These are phyloP conservation scores for Todiramphus chloris DNA, from an alignment of 2,113 vertebrate species.

Conservation along the genomic window DNA sequence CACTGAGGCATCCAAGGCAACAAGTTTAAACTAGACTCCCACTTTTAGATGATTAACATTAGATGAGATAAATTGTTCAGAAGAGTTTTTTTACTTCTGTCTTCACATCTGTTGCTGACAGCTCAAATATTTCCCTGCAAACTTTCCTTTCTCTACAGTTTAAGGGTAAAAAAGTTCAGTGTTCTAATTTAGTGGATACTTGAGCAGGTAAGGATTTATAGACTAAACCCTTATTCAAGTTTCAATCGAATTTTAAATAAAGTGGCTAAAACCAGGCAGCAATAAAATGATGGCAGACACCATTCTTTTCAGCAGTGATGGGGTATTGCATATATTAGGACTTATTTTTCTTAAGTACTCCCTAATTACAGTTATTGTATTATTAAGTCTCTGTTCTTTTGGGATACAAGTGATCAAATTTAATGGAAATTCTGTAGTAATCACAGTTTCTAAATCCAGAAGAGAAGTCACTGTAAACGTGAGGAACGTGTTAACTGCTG, in stretches of 20 bases:
- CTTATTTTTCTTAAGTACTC: not conserved
- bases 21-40: not conserved
- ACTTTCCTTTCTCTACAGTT: not conserved
- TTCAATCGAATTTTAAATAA: conserved; percentile 36
- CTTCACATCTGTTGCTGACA: not conserved
- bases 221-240: not conserved
- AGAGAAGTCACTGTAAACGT: not conserved
- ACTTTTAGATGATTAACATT: not conserved
- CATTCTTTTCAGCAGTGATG: not conserved
- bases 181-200: not conserved
- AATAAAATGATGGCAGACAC: not conserved
- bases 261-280: not conserved
- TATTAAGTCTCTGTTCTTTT: not conserved
- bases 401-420: not conserved
- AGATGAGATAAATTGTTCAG: not conserved
- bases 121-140: not conserved
- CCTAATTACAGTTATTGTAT: not conserved
- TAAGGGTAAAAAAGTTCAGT: not conserved
- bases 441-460: not conserved
- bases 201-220: not conserved
- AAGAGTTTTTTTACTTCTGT: not conserved
- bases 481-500: not conserved
- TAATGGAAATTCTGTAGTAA: not conserved
- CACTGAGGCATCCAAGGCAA: not conserved
- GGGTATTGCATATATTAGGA: not conserved